Conservation (phyloP, 2,113 vertebrate genomes). For the Alaudala cheleensis region DNA sequence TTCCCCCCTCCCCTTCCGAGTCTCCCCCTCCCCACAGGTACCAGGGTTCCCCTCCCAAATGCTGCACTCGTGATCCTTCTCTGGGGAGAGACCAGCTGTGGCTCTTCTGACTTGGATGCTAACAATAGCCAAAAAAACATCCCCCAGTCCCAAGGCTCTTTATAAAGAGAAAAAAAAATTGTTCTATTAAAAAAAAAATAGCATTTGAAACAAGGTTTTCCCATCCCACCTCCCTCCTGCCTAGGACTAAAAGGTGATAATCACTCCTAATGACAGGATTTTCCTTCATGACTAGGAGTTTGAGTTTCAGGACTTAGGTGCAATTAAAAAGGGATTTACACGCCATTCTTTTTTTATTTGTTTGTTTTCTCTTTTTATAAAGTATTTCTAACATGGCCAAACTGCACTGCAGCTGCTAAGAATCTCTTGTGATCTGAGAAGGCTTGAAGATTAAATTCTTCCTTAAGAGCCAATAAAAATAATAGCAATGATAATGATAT, state of each 20-base stretch:
- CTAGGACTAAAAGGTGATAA: constrained; percentile 58
- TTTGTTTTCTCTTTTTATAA: constrained; percentile 52
- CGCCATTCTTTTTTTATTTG: constrained; percentile 33
- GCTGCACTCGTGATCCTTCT: constrained; percentile 4
- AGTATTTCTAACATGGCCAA: constrained; percentile 13
- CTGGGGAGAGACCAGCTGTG: constrained; percentile 13
- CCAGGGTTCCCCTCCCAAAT: constrained; percentile 33
- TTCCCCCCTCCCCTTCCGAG: not conserved
- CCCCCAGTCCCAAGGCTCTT: not conserved
- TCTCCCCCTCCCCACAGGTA: not conserved
- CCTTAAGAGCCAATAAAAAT: constrained; percentile 13
- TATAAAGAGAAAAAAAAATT: not conserved
- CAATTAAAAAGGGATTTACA: constrained; percentile 67
- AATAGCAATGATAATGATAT: not conserved
- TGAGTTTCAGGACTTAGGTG: constrained; percentile 48
- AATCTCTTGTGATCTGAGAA: constrained; percentile 57
- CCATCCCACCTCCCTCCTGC: constrained; percentile 57
- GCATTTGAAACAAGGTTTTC: not conserved
- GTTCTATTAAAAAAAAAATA: not conserved
- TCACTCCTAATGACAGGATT: constrained; percentile 37
- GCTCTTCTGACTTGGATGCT: not conserved
- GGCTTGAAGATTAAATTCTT: constrained; percentile 38
- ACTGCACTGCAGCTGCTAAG: constrained; percentile 32
- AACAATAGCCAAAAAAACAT: not conserved
- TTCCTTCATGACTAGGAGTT: constrained; percentile 57